Conservation (phyloP, 2,113 vertebrate species). For the Leptobrachium leishanense region DNA sequence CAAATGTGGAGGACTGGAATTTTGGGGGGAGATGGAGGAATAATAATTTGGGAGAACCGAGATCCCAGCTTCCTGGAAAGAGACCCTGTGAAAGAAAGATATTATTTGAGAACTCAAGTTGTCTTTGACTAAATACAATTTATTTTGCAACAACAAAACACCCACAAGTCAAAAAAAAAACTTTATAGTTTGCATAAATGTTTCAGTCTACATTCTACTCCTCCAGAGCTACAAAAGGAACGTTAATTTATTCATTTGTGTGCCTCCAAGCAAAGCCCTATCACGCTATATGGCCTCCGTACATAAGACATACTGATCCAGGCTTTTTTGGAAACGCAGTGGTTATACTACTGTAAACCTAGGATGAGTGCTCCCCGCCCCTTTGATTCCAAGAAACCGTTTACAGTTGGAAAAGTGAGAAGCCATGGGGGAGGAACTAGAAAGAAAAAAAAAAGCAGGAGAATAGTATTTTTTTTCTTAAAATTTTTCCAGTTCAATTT, state of each 20-base stretch:
- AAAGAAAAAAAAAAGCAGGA: not conserved
- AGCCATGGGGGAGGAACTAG: not conserved
- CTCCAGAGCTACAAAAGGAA: too few species aligned
- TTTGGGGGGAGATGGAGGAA: conserved; percentile 31
- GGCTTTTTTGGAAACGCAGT: not conserved
- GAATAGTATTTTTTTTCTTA: too few species aligned
- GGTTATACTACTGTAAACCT: not conserved
- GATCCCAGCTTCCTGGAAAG: conserved; percentile 57
- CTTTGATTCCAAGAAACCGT: not conserved
- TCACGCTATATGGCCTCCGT: too few species aligned
- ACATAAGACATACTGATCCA: too few species aligned
- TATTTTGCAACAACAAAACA: not conserved
- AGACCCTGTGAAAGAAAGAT: conserved; percentile 35
- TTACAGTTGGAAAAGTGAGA: not conserved
- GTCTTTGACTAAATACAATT: not conserved
- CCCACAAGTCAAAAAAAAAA: too few species aligned
- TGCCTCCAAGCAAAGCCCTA: too few species aligned
- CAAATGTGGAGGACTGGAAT: conserved; percentile 10
- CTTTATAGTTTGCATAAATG: too few species aligned
- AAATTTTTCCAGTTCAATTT: too few species aligned
- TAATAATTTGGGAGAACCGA: conserved; percentile 36
- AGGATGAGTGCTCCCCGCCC: not conserved
- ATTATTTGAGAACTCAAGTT: not conserved
- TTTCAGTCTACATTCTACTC: too few species aligned
- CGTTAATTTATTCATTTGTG: too few species aligned